Evolutionary conservation across 2,113 vertebrate species (phyloP), one percentile per base, ranked within the genome.

Genomic region (Anser cygnoides): DNA sequence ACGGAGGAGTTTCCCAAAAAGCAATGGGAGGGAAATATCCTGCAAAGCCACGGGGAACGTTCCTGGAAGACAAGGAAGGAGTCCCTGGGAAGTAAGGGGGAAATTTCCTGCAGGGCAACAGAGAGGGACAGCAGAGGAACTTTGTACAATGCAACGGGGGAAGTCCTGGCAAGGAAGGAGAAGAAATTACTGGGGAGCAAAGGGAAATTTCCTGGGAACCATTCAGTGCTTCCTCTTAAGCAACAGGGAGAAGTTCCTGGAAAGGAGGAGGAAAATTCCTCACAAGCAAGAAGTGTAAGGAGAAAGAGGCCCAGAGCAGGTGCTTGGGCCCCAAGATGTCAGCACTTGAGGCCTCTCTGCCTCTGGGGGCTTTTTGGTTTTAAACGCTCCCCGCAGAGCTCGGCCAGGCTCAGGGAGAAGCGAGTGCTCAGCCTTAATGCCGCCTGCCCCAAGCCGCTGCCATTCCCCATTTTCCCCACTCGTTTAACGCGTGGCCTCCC

Each of bases 391-490:
- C 25, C 0, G 2, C 44, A 9, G 62, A 62, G 33, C 66, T 75
- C 29, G 3, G 0, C 12, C 3, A 8, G 31, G 26, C 22, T 68
- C 54, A 1, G 37, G 70, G 35, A 26, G n/a, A 50, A 52, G 49
- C n/a, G 0, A 43, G 58, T 2, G 2, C 75, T 50, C 16, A 9
- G 5, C 62, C 57, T 4, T 3, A 26, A 3, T 1, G 1, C 17
- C 14, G 6, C 10, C 50, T 21, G 3, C 25, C 14, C 37, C 3
- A 2, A 7, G 3, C 2, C 3, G 0, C 3, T 19, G 58, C 4
- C 50, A 2, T 3, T 28, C 1, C 1, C 31, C 20, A 3, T 1
- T 43, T 87, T 50, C 4, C 4, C 44, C 33, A n/a, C 39, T 50
- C 13, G 12, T 41, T 41, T 35, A 11, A 43, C 4, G 4, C 49